These are phyloP conservation scores for Tinamus guttatus DNA, from an alignment of 2,113 vertebrate genomes.

Conservation along the genomic window DNA sequence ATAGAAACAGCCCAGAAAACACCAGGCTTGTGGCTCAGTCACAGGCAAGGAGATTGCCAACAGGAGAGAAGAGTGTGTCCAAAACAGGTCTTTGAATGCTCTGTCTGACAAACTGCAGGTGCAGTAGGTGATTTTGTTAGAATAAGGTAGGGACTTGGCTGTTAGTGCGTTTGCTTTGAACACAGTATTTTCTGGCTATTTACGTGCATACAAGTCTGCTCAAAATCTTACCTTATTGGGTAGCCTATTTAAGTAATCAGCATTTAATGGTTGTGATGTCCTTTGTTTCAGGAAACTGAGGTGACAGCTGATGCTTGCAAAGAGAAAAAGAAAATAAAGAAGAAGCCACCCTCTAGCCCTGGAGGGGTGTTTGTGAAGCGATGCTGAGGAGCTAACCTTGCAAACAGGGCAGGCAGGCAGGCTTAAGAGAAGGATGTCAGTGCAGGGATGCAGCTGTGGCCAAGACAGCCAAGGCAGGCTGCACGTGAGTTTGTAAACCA, in stretches of 20 bases:
- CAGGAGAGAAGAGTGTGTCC: not conserved
- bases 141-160: not conserved
- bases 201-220: not conserved
- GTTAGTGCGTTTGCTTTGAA: not conserved
- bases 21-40: not conserved
- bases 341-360: constrained; percentile 43
- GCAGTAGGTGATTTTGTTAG: too few relatives aligned
- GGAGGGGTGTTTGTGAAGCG: constrained; percentile 70
- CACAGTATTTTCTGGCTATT: not conserved
- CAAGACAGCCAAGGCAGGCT: too few relatives aligned
- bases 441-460: too few relatives aligned
- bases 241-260: not conserved
- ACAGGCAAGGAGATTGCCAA: not conserved
- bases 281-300: constrained; percentile 64
- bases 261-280: not conserved
- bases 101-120: too few relatives aligned
- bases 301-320: constrained; percentile 27
- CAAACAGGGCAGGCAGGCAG: not conserved
- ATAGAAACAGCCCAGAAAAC: not conserved
- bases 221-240: not conserved
- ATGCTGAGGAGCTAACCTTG: not conserved
- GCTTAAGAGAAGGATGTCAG: not conserved
- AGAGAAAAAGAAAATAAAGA: constrained; percentile 68
- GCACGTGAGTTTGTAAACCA: not conserved
- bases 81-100: not conserved